A percentile compares a stretch with the other conserved stretches of the same genome.
These are phyloP conservation scores for Belgica antarctica DNA, from an alignment of 2,888 invertebrate genomes.

Conservation along the genomic window DNA sequence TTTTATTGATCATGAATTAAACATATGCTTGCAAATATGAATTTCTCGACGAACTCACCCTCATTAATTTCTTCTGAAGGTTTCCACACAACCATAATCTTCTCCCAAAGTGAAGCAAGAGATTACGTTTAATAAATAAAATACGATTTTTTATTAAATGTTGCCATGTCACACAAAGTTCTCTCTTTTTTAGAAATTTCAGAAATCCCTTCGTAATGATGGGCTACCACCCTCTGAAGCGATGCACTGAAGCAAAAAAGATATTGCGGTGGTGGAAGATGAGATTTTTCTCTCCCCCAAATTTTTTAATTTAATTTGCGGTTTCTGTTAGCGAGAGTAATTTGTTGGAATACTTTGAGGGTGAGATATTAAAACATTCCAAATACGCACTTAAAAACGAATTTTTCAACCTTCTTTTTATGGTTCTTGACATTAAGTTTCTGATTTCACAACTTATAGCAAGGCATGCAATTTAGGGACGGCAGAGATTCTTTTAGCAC, in stretches of 20 bases:
- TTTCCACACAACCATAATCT: slow-evolving; percentile 1
- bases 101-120: not conserved
- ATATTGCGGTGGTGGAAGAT: not conserved
- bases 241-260: not conserved
- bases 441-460: no score
- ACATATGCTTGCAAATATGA: slow-evolving; percentile 33
- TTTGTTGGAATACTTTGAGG: not conserved
- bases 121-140: slow-evolving; percentile 40
- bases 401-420: no score
- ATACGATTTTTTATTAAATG: slow-evolving; percentile 43
- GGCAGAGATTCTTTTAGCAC: no score
- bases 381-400: no score
- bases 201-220: not conserved
- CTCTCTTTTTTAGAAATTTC: not conserved
- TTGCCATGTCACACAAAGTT: slow-evolving; percentile 38
- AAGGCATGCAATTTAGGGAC: no score
- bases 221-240: not conserved
- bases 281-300: not conserved
- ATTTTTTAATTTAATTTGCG: slow-evolving; percentile 17
- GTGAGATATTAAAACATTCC: slow-evolving; percentile 2
- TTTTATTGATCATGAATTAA: slow-evolving; percentile 40
- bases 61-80: slow-evolving; percentile 27
- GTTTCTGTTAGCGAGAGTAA: slow-evolving; percentile 11
- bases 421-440: no score
- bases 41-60: slow-evolving; percentile 27